Percentiles rank a stretch among this genome's conserved stretches.
phyloP scores from a whole-genome alignment of 1,140 invertebrate genomes.

The Eufriesea mexicana region DNA sequence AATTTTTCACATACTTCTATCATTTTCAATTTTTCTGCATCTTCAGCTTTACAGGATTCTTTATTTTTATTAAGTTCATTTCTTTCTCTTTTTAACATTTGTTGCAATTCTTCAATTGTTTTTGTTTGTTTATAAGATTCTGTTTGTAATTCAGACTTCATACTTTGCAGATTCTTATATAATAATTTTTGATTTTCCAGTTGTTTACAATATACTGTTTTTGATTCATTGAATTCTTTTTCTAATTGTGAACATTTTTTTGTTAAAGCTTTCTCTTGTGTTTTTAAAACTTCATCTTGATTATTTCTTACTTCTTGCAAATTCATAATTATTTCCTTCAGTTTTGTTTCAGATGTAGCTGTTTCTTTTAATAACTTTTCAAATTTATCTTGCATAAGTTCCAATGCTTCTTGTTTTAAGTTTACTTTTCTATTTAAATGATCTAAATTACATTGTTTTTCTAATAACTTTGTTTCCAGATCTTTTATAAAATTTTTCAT shows the following conservation, averaged over 20 bases:
- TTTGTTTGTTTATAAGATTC: slow-evolving; percentile 32
- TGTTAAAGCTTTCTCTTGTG: slow-evolving; percentile 68
- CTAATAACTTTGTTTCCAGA: slow-evolving; percentile 53
- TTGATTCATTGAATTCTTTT: slow-evolving; percentile 44
- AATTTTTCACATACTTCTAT: slow-evolving; percentile 56
- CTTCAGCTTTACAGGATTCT: slow-evolving; percentile 21
- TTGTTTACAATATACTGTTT: slow-evolving; percentile 38
- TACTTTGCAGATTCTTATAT: slow-evolving; percentile 34
- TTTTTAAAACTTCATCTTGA: slow-evolving; percentile 68
- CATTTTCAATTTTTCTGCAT: slow-evolving; percentile 41
- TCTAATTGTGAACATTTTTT: slow-evolving; percentile 63
- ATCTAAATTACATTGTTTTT: slow-evolving; percentile 53
- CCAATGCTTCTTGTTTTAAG: slow-evolving; percentile 67
- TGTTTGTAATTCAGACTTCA: slow-evolving; percentile 33
- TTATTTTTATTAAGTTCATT: slow-evolving; percentile 32
- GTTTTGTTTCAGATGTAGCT: slow-evolving; percentile 65
- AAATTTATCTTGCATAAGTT: slow-evolving; percentile 61
- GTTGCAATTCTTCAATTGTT: slow-evolving; percentile 48
- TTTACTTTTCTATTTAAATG: slow-evolving; percentile 64
- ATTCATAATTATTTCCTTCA: slow-evolving; percentile 74
- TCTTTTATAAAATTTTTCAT: slow-evolving; percentile 44
- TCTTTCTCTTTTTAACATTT: slow-evolving; percentile 24
- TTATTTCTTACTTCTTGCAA: slow-evolving; percentile 69
- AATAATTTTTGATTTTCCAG: slow-evolving; percentile 50
- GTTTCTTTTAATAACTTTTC: slow-evolving; percentile 65